A percentile compares a stretch with the other conserved stretches of the same genome.
Conservation (phyloP, 1,140 invertebrate genomes). For the Calephelis virginiensis region DNA sequence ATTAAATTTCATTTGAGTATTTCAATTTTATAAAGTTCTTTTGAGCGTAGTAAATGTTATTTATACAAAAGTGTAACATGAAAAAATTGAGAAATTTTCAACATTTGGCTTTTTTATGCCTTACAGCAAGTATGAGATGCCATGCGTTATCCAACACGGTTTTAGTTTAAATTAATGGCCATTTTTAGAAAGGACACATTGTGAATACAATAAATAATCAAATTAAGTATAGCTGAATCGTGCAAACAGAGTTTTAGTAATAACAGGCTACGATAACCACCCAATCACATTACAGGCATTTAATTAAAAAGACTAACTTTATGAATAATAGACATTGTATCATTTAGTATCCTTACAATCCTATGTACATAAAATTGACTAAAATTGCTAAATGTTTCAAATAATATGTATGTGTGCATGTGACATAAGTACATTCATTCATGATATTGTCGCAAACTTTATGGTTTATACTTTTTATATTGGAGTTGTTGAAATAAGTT, state of each 20-base stretch:
- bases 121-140: not conserved
- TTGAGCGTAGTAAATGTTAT: slow-evolving; percentile 31
- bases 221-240: not conserved
- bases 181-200: not conserved
- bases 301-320: slow-evolving; percentile 32
- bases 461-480: slow-evolving; percentile 16
- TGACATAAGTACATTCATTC: not conserved
- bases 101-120: not conserved
- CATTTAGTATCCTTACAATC: slow-evolving; percentile 34
- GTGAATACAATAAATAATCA: not conserved
- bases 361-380: slow-evolving; percentile 67
- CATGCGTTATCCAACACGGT: not conserved
- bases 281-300: slow-evolving; percentile 9
- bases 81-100: not conserved
- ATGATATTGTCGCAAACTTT: slow-evolving; percentile 1
- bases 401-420: slow-evolving; percentile 34
- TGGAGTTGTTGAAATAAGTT: too few species aligned
- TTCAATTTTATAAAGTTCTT: slow-evolving; percentile 31
- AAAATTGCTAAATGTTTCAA: slow-evolving; percentile 64
- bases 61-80: slow-evolving; percentile 2
- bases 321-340: slow-evolving; percentile 32
- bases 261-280: not conserved
- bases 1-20: slow-evolving; percentile 41
- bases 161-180: not conserved
- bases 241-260: not conserved